phyloP scores from a whole-genome alignment of 2,888 invertebrate species.

The Troides oblongomaculatus region DNA sequence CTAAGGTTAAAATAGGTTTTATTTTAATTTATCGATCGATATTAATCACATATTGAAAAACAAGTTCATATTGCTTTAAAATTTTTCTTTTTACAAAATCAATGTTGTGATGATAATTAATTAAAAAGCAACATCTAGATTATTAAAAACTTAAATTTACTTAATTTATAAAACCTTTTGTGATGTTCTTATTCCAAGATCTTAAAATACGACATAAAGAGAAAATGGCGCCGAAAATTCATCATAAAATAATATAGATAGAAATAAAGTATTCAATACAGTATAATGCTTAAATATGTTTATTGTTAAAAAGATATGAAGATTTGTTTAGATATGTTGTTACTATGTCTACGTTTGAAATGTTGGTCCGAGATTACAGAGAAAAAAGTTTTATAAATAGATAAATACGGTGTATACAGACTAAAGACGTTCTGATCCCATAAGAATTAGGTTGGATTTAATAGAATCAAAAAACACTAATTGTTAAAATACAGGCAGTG shows the following conservation, averaged over 20 bases:
- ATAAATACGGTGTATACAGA: constrained; percentile 25
- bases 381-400: constrained; percentile 7
- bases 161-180: background rate
- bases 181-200: background rate
- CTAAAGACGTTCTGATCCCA: constrained; percentile 20
- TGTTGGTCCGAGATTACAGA: constrained; percentile 64
- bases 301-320: constrained; percentile 57
- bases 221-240: background rate
- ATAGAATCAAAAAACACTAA: background rate
- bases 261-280: background rate
- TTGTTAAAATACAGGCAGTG: background rate
- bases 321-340: constrained; percentile 66
- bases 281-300: constrained; percentile 60
- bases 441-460: background rate
- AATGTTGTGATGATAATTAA: too few relatives aligned
- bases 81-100: too few relatives aligned
- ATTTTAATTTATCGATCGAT: too few relatives aligned
- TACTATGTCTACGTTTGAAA: constrained; percentile 53
- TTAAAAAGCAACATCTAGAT: too few relatives aligned
- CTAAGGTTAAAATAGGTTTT: too few relatives aligned
- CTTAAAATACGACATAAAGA: background rate
- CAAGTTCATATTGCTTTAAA: too few relatives aligned
- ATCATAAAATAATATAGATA: constrained; percentile 12
- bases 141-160: background rate
- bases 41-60: too few relatives aligned